A percentile compares a stretch with the other conserved stretches of the same genome.
Evolutionary conservation across 2,888 invertebrate species (phyloP).

Genomic region (Latrodectus hesperus): DNA sequence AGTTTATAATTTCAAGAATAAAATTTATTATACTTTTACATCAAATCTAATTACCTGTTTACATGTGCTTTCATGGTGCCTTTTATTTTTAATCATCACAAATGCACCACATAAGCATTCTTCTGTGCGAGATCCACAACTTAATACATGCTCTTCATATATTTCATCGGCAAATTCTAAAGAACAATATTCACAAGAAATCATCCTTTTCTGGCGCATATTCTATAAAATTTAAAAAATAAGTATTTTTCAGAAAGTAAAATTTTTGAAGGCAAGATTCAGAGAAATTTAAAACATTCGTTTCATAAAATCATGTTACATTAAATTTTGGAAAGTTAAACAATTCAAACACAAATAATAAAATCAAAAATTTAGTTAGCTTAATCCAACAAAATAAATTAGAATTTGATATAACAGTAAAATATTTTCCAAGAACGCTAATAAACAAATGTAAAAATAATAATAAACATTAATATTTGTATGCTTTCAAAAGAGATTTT

Average conservation of each 20-base stretch:
- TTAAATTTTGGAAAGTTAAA: not conserved
- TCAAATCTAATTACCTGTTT: too few species aligned
- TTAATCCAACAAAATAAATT: not conserved
- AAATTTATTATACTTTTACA: too few species aligned
- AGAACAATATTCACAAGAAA: not conserved
- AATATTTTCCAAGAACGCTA: too few species aligned
- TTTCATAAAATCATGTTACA: not conserved
- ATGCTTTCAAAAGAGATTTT: too few species aligned
- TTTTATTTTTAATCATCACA: constrained; percentile 1
- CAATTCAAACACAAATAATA: not conserved
- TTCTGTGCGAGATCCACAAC: constrained; percentile 11
- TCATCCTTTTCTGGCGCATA: not conserved
- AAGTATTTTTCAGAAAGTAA: not conserved
- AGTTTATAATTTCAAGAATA: too few species aligned
- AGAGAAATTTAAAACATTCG: not conserved
- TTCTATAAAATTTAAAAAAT: not conserved
- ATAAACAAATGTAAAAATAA: too few species aligned
- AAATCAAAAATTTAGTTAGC: not conserved
- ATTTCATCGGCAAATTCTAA: not conserved
- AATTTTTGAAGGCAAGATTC: not conserved
- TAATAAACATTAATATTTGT: too few species aligned
- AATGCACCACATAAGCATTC: constrained; percentile 8
- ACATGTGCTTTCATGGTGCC: not conserved
- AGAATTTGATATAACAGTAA: too few species aligned
- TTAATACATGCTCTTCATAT: not conserved